Evolutionary conservation across 2,113 vertebrate genomes (phyloP).

Genomic region (Amphiprion ocellaris): DNA sequence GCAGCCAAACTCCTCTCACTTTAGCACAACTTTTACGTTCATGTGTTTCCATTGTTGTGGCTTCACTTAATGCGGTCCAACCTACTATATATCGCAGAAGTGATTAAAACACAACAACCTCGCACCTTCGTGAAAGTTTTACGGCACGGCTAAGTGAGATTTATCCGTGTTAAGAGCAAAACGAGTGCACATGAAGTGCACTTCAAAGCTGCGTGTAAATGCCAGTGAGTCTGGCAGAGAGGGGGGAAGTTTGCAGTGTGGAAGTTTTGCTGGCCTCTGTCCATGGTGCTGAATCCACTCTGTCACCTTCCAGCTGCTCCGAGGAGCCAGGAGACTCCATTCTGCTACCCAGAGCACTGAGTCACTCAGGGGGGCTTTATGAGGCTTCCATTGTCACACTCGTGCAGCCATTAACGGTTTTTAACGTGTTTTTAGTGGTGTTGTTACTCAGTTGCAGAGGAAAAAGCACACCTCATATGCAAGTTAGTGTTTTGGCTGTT

Average conservation of each 20-base stretch:
- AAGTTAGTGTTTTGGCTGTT: too few relatives aligned
- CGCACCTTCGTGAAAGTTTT: neutral
- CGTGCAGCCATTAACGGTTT: neutral
- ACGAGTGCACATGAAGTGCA: fast-evolving
- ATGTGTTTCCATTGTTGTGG: neutral
- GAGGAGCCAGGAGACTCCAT: neutral
- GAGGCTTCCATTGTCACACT: neutral
- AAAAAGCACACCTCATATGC: neutral
- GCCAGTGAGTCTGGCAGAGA: neutral
- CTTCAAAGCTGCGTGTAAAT: fast-evolving
- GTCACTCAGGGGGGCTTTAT: neutral
- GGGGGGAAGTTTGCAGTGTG: conserved; percentile 18
- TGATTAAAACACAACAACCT: neutral
- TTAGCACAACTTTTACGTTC: neutral
- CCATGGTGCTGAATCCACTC: conserved; percentile 78
- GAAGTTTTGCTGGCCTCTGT: conserved; percentile 64
- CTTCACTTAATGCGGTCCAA: neutral
- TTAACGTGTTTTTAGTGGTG: neutral
- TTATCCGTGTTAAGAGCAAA: fast-evolving
- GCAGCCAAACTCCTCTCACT: conserved; percentile 6
- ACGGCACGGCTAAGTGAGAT: neutral
- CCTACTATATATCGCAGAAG: too few relatives aligned
- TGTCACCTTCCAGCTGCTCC: neutral
- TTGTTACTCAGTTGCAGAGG: neutral
- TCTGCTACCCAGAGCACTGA: neutral